These are phyloP conservation scores for Dinothrombium tinctorium DNA, from an alignment of 1,140 invertebrate species.

Conservation along the genomic window DNA sequence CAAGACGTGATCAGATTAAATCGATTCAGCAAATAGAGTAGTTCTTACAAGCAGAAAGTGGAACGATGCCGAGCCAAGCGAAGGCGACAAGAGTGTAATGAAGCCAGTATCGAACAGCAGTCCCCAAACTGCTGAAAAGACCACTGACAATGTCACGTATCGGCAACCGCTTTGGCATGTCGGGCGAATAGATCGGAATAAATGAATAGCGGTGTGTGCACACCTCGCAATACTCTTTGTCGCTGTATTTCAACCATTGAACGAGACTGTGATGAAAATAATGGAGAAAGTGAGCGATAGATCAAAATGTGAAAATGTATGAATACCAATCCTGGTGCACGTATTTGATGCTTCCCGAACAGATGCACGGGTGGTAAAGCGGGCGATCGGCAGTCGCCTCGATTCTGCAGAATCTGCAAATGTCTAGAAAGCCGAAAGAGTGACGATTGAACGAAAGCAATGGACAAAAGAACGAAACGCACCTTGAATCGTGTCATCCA, in stretches of 20 bases:
- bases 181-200: slow-evolving; percentile 92
- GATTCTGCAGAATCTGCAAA: slow-evolving; percentile 90
- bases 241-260: slow-evolving; percentile 55
- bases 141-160: slow-evolving; percentile 68
- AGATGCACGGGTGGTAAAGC: slow-evolving; percentile 92
- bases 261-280: slow-evolving; percentile 23
- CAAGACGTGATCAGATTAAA: too few species aligned
- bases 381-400: slow-evolving; percentile 62
- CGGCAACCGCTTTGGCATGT: slow-evolving; percentile 90
- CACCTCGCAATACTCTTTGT: slow-evolving; percentile 95
- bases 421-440: slow-evolving; percentile 30
- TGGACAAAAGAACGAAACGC: too few species aligned
- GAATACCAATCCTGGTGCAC: slow-evolving; percentile 62
- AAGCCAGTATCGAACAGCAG: slow-evolving; percentile 80
- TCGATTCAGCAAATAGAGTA: slow-evolving; percentile 3
- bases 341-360: slow-evolving; percentile 95
- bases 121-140: slow-evolving; percentile 59
- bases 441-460: too few species aligned
- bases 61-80: slow-evolving; percentile 95
- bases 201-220: slow-evolving; percentile 95
- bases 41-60: slow-evolving; percentile 63
- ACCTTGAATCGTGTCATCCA: too few species aligned
- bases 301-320: slow-evolving; percentile 1
- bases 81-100: slow-evolving; percentile 84
- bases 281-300: slow-evolving; percentile 6